Percentiles rank a stretch among this genome's conserved stretches.
Conservation (phyloP, 2,888 invertebrate genomes). For the Volucella inflata region DNA sequence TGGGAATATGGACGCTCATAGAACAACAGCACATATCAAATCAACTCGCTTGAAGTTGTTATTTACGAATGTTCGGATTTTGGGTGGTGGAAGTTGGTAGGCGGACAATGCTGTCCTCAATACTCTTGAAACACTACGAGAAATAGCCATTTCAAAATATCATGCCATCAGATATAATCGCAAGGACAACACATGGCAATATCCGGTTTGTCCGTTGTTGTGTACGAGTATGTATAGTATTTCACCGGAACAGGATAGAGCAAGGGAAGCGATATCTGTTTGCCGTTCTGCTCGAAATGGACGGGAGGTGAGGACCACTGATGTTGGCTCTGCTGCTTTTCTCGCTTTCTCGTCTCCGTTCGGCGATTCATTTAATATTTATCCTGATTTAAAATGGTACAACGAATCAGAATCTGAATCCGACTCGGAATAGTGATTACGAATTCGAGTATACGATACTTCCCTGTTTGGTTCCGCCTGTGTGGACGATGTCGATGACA, state of each 20-base stretch:
- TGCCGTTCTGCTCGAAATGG: conserved; percentile 12
- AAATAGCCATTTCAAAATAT: conserved; percentile 51
- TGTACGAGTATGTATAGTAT: no score
- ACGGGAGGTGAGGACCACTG: no score
- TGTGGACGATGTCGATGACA: not conserved
- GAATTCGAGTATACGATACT: no score
- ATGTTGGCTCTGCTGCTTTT: no score
- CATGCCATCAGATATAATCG: conserved; percentile 57
- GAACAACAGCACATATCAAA: conserved; percentile 26
- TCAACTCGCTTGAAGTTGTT: conserved; percentile 54
- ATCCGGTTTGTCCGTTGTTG: conserved; percentile 1
- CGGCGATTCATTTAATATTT: conserved; percentile 71
- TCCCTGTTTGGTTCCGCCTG: not conserved
- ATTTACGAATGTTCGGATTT: conserved; percentile 49
- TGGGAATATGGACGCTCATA: not conserved
- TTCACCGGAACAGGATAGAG: conserved; percentile 35
- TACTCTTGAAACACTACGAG: conserved; percentile 32
- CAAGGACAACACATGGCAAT: conserved; percentile 46
- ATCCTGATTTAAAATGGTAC: conserved; percentile 61
- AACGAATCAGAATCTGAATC: conserved; percentile 20
- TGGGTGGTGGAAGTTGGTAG: not conserved
- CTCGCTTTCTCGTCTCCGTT: conserved; percentile 1
- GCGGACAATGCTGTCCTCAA: conserved; percentile 28
- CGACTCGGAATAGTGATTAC: not conserved
- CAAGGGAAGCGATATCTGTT: conserved; percentile 43